Evolutionary conservation across 2,113 vertebrate genomes (phyloP), one percentile per base, ranked within the genome.

Genomic region (Thunnus maccoyii): DNA sequence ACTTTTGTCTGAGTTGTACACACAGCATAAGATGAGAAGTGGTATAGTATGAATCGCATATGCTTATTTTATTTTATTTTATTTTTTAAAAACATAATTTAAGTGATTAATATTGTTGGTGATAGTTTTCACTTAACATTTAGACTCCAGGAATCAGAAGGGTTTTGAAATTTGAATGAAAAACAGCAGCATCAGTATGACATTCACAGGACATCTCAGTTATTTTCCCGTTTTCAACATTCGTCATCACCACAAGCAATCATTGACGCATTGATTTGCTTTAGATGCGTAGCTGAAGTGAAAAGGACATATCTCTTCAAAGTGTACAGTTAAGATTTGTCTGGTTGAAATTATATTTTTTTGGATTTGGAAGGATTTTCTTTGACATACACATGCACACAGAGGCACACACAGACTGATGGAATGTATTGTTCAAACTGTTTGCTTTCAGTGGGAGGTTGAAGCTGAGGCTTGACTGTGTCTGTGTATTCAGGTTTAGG

Each of bases 401-500:
- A 65, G 8, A 18, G 54, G 20, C 54, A 10, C 18, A 47, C 48
- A 41, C 60, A 60, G 32, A 41, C 72, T 74, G 66, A 60, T 51
- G 18, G 30, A 74, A 61, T 50, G 25, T 20, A 67, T 78, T 78
- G 47, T 69, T 57, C 61, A 69, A 77, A 88, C 65, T 80, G 55
- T 60, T 80, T 70, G n/a, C 77, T 73, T 80, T 76, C 78, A 65
- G 65, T 41, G 69, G 66, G 81, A 84, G 77, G 61, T 44, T 70
- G 82, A 81, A 86, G 55, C 68, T 30, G 62, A 77, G 66, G 80
- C 71, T 88, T 36, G 78, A 80, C 60, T 79, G 65, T 68, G 68
- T 32, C 77, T 72, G 70, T 83, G 41, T 66, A 56, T 82, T 89
- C 75, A 81, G 83, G 86, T 91, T 87, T 86, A 86, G 83, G 79